Conservation (phyloP, 2,888 invertebrate species). For the Caenorhabditis sp. region DNA sequence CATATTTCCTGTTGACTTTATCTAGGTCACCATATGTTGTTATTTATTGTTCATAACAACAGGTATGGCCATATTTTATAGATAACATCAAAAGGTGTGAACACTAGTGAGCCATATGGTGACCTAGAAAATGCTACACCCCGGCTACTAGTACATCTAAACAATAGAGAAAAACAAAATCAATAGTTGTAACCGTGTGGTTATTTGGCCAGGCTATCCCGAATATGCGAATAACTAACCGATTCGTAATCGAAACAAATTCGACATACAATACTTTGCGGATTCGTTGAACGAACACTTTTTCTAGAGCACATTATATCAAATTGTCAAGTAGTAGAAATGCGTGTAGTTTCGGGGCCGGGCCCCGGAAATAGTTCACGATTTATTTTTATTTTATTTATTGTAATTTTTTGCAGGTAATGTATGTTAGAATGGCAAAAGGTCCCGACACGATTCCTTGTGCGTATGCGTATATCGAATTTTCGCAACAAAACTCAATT, state of each 20-base stretch:
- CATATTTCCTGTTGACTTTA: no score
- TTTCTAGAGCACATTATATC: slow-evolving; percentile 19
- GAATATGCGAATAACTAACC: background rate
- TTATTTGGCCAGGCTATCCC: no score
- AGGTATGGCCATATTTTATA: no score
- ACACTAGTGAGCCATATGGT: no score
- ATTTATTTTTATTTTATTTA: background rate
- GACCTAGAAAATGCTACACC: no score
- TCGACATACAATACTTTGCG: slow-evolving; percentile 26
- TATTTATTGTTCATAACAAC: no score
- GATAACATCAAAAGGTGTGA: no score
- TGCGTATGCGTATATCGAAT: slow-evolving; percentile 86
- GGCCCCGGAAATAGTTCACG: background rate
- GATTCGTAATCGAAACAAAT: slow-evolving; percentile 38
- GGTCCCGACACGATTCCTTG: slow-evolving; percentile 78
- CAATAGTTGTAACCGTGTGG: no score
- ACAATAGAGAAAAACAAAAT: no score
- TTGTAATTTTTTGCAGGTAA: slow-evolving; percentile 77
- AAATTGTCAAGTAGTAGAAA: slow-evolving; percentile 19
- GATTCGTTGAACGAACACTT: slow-evolving; percentile 7
- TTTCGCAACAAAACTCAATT: slow-evolving; percentile 88
- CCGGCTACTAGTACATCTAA: no score
- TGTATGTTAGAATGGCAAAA: slow-evolving; percentile 86
- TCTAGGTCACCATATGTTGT: no score
- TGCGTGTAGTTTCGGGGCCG: background rate